These are phyloP conservation scores for Apogon talboti DNA, from an alignment of 2,797 vertebrate genomes.

Conservation along the genomic window DNA sequence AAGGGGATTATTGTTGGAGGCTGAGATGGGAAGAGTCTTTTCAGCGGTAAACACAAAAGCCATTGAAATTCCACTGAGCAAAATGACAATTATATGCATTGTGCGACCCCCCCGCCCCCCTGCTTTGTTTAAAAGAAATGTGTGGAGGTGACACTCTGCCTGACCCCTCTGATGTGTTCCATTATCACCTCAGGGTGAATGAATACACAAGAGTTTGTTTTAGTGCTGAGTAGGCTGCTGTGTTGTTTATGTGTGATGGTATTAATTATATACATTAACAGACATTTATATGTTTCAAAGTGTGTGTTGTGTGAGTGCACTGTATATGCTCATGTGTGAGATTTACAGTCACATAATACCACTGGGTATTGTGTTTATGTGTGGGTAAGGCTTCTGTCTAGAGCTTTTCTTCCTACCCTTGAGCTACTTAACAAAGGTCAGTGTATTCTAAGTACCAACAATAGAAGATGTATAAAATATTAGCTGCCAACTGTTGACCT, in stretches of 20 bases:
- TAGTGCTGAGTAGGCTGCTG: background rate
- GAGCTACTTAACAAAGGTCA: constrained; percentile 52
- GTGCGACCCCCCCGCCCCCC: background rate
- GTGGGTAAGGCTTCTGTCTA: constrained; percentile 2
- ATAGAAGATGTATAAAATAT: constrained; percentile 49
- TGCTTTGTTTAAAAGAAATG: background rate
- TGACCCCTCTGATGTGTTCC: background rate
- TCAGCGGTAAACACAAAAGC: constrained; percentile 23
- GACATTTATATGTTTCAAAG: background rate
- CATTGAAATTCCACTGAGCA: constrained; percentile 18
- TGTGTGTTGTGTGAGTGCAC: background rate
- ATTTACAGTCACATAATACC: background rate
- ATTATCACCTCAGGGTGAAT: constrained; percentile 3
- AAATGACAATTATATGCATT: constrained; percentile 35
- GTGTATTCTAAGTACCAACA: constrained; percentile 37
- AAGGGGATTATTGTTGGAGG: constrained; percentile 36
- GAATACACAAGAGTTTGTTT: background rate
- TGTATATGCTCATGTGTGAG: background rate
- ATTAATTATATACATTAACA: constrained; percentile 5
- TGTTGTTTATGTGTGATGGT: background rate
- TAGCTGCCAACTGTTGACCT: constrained; percentile 52
- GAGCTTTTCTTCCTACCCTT: constrained; percentile 9
- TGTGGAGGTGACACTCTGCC: background rate
- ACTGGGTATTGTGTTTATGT: constrained; percentile 11
- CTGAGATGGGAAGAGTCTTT: constrained; percentile 15